Evolutionary conservation across 2,888 invertebrate genomes (phyloP).

Genomic region (Dorcus hopei): DNA sequence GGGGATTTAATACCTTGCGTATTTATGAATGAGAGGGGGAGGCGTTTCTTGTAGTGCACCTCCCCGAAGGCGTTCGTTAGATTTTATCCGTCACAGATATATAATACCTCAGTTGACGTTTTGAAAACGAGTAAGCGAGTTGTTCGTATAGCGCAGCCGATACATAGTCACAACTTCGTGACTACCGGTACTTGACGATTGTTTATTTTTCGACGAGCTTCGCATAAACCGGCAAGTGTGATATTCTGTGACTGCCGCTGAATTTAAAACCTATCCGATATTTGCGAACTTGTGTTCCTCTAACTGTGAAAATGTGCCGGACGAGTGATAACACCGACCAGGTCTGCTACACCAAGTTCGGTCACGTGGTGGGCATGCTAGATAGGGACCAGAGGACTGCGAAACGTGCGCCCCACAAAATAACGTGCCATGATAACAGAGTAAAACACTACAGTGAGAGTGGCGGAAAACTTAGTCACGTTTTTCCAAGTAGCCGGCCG

Average conservation of each 20-base stretch:
- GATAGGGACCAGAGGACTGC: slow-evolving; percentile 46
- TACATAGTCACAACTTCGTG: neutral
- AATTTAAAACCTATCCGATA: neutral
- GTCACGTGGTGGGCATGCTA: slow-evolving; percentile 42
- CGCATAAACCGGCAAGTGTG: neutral
- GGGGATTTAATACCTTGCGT: too few species aligned
- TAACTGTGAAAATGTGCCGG: neutral
- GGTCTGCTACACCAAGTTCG: too few species aligned
- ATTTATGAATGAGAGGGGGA: too few species aligned
- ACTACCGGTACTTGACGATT: neutral
- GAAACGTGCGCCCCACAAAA: slow-evolving; percentile 21
- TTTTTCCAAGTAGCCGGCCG: slow-evolving; percentile 21
- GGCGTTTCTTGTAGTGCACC: too few species aligned
- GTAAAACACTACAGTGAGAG: neutral
- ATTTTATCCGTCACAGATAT: slow-evolving; percentile 23
- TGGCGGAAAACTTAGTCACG: slow-evolving; percentile 9
- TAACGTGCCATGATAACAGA: neutral
- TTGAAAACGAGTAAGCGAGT: slow-evolving; percentile 19
- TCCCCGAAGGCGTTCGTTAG: too few species aligned
- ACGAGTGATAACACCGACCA: neutral
- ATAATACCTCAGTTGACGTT: slow-evolving; percentile 26
- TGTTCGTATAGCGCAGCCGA: slow-evolving; percentile 10
- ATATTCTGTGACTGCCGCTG: neutral
- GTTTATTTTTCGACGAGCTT: neutral
- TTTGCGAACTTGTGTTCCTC: neutral